Conservation (phyloP, 2,113 vertebrate species). For the Spilogale gracilis region DNA sequence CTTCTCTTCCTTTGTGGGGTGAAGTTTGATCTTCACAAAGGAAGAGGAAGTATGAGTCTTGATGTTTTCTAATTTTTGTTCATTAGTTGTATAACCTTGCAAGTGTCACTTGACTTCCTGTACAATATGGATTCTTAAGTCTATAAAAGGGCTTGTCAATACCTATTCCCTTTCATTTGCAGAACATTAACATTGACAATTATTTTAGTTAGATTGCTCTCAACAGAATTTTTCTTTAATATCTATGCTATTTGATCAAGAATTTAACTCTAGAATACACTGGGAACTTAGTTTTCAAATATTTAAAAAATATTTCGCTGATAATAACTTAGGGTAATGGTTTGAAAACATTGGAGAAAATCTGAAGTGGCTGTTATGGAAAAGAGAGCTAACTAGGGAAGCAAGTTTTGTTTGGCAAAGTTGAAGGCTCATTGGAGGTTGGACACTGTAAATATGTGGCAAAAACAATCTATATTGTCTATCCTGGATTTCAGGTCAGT, state of each 20-base stretch:
- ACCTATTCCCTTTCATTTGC: not conserved
- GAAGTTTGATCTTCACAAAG: conserved; percentile 53
- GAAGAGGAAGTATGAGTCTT: conserved; percentile 39
- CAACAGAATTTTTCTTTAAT: conserved; percentile 32
- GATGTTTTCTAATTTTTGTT: conserved; percentile 51
- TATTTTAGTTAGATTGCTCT: conserved; percentile 26
- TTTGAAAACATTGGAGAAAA: conserved; percentile 48
- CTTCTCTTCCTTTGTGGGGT: conserved; percentile 41
- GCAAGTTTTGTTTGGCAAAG: not conserved
- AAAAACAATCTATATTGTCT: not conserved
- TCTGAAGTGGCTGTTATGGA: not conserved
- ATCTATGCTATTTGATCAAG: not conserved
- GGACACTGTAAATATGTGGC: not conserved
- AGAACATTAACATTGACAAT: conserved; percentile 2
- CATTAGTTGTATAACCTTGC: conserved; percentile 21
- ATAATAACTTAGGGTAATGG: not conserved
- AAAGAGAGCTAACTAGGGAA: not conserved
- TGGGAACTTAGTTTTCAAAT: not conserved
- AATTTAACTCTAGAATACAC: conserved; percentile 54
- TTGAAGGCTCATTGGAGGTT: not conserved
- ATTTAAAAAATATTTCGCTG: not conserved
- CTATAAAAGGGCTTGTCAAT: conserved; percentile 5
- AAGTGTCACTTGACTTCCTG: conserved; percentile 47
- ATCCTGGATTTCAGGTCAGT: conserved; percentile 30
- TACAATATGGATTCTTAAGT: conserved; percentile 42